Evolutionary conservation across 2,888 invertebrate species (phyloP).

Genomic region (Masnerella sp.): DNA sequence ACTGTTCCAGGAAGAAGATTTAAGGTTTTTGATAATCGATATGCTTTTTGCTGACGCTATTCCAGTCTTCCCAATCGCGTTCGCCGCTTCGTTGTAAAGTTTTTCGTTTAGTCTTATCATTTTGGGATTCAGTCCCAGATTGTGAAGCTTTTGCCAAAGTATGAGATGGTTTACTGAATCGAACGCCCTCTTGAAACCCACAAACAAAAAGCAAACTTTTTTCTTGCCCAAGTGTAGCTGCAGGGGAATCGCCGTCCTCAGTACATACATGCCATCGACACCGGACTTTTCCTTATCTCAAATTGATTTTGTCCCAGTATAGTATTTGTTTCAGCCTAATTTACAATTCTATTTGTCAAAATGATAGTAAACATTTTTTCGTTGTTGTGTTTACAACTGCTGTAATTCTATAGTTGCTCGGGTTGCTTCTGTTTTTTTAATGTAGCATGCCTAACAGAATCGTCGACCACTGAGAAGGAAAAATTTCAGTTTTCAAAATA

Average conservation of each 20-base stretch:
- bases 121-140: not conserved
- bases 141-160: not conserved
- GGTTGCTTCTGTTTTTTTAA: not conserved
- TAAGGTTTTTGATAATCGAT: not conserved
- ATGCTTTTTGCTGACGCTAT: not conserved
- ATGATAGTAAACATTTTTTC: not conserved
- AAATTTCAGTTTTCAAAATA: not conserved
- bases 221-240: not conserved
- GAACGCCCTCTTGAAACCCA: not conserved
- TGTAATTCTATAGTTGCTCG: not conserved
- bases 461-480: not conserved
- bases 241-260: not conserved
- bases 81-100: not conserved
- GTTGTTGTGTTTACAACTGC: not conserved
- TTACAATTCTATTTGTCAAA: not conserved
- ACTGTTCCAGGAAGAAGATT: not conserved
- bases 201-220: not conserved
- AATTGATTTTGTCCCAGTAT: not conserved
- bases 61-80: not conserved
- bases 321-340: not conserved
- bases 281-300: not conserved
- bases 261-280: not conserved
- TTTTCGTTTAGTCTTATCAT: not conserved
- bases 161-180: not conserved
- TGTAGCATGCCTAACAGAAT: not conserved